phyloP scores from a whole-genome alignment of 2,797 vertebrate genomes.

The Xenentodon cancila region DNA sequence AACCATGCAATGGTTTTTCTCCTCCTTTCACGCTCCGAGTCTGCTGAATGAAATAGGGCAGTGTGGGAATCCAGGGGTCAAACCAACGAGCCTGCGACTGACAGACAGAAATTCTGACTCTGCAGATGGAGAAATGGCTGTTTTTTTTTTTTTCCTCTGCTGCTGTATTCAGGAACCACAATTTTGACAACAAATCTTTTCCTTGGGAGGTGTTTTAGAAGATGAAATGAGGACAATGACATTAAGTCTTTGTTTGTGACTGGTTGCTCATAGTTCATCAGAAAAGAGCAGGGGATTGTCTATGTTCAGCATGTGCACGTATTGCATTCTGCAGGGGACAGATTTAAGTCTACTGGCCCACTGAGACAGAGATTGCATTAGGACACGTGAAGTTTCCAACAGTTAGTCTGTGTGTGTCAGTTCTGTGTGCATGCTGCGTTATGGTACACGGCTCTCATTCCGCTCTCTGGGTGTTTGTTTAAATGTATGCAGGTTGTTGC shows the following conservation, averaged over 20 bases:
- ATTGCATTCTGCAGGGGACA: slow-evolving; percentile 68
- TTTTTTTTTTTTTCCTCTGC: neutral
- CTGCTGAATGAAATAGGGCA: too few species aligned
- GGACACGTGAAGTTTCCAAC: slow-evolving; percentile 70
- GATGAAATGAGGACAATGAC: neutral
- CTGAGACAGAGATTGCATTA: slow-evolving; percentile 77
- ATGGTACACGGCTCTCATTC: slow-evolving; percentile 22
- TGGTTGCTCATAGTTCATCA: slow-evolving; percentile 19
- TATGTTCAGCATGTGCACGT: slow-evolving; percentile 43
- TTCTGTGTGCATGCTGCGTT: slow-evolving; percentile 41
- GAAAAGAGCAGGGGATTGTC: slow-evolving; percentile 30
- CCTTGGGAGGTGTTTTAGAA: slow-evolving; percentile 2
- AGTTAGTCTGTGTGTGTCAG: slow-evolving; percentile 46
- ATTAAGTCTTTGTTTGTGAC: slow-evolving; percentile 13
- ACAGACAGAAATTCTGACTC: too few species aligned
- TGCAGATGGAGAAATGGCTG: too few species aligned
- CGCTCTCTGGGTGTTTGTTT: slow-evolving; percentile 47
- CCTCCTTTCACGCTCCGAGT: too few species aligned
- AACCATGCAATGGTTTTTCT: too few species aligned
- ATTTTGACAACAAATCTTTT: neutral
- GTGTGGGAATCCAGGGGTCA: too few species aligned
- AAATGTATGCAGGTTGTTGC: slow-evolving; percentile 59
- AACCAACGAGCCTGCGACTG: too few species aligned
- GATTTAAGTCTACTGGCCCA: slow-evolving; percentile 70
- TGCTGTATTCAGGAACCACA: neutral